These are phyloP conservation scores for Ephydatia muelleri DNA, from an alignment of 37 sponge, comb jelly and placozoan genomes.

Conservation along the genomic window DNA sequence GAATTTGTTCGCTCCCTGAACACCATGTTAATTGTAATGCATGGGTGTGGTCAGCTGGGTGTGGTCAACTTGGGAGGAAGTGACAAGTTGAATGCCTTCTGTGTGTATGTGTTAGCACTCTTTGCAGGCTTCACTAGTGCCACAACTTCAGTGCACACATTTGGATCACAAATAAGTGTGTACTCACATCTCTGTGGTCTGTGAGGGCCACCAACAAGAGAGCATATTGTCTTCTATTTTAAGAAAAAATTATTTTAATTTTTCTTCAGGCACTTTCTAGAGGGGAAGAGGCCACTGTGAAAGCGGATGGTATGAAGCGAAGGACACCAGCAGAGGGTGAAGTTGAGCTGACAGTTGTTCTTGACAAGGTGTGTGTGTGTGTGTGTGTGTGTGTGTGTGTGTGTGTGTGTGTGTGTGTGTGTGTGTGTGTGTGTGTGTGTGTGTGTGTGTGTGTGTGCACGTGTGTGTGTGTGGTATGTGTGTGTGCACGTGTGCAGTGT, in stretches of 20 bases:
- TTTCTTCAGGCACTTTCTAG: neutral
- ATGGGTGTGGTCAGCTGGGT: too few species aligned
- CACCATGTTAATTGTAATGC: too few species aligned
- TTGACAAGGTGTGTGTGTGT: neutral
- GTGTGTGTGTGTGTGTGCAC: slow-evolving; percentile 2
- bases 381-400: neutral
- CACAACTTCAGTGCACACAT: neutral
- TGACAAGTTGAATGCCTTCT: too few species aligned
- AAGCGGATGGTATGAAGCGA: neutral
- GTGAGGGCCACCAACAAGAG: too few species aligned
- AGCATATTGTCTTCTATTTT: too few species aligned
- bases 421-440: slow-evolving; percentile 24
- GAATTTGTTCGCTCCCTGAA: too few species aligned
- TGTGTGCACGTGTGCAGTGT: neutral
- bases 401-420: neutral
- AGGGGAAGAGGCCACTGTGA: neutral
- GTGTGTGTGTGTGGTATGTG: neutral
- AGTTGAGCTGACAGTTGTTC: neutral
- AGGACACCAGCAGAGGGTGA: slow-evolving; percentile 18
- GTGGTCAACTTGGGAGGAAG: too few species aligned
- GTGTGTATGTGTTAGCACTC: neutral
- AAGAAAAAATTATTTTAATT: neutral
- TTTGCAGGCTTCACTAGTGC: too few species aligned
- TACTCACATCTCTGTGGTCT: too few species aligned
- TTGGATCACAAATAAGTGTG: neutral